These are phyloP conservation scores for Theonella swinhoei DNA, from an alignment of 37 sponge, comb jelly and placozoan genomes.

Conservation along the genomic window DNA sequence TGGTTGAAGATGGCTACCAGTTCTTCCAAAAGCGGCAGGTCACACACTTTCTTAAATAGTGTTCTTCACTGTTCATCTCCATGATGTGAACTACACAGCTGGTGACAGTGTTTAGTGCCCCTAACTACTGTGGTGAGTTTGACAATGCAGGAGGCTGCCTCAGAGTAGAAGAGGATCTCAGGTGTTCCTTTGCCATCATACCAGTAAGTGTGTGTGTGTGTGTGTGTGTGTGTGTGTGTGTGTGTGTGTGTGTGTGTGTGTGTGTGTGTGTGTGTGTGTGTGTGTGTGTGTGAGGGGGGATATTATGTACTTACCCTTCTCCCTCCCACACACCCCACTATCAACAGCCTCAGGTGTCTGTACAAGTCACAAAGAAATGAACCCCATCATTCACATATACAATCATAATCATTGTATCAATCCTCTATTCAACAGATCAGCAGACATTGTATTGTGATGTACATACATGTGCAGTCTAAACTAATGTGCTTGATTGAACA, in stretches of 20 bases:
- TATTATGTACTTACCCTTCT: not conserved
- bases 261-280: too few relatives aligned
- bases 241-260: too few relatives aligned
- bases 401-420: too few relatives aligned
- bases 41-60: not conserved
- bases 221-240: not conserved
- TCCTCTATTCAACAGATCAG: too few relatives aligned
- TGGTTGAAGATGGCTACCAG: constrained; percentile 94
- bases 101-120: constrained; percentile 95
- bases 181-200: constrained; percentile 87
- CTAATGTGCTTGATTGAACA: too few relatives aligned
- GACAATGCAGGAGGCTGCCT: constrained; percentile 91
- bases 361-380: too few relatives aligned
- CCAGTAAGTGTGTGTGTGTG: constrained; percentile 42
- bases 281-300: too few relatives aligned
- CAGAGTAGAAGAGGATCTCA: constrained; percentile 74
- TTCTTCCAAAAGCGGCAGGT: constrained; percentile 93
- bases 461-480: too few relatives aligned
- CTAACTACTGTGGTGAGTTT: constrained; percentile 96
- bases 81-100: constrained; percentile 48
- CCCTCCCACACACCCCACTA: not conserved
- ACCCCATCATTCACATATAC: too few relatives aligned
- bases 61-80: too few relatives aligned
- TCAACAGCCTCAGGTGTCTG: too few relatives aligned
- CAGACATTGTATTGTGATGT: too few relatives aligned